A percentile compares a stretch with the other conserved stretches of the same genome.
These are phyloP conservation scores for Cyphomyrus plagiostoma DNA, from an alignment of 2,113 vertebrate species.

Conservation along the genomic window DNA sequence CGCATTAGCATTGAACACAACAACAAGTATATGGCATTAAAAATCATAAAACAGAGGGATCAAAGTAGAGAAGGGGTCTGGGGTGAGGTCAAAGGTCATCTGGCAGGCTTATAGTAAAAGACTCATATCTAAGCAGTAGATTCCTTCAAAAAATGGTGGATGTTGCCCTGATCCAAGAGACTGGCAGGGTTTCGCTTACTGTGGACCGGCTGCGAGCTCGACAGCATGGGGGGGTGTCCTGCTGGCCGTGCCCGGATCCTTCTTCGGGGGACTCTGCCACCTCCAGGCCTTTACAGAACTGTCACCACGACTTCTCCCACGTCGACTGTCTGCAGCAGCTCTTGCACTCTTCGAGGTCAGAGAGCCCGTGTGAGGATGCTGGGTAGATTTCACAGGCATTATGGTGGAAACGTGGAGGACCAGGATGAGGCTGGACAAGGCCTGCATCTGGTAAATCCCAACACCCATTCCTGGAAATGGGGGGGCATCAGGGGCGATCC, in stretches of 20 bases:
- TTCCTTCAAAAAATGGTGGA: background rate
- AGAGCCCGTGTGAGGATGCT: slow-evolving; percentile 27
- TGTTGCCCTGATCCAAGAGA: no score
- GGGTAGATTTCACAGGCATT: slow-evolving; percentile 39
- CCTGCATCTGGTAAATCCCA: slow-evolving; percentile 39
- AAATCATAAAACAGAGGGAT: background rate
- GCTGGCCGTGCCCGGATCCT: background rate
- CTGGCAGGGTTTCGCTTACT: background rate
- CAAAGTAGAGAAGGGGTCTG: background rate
- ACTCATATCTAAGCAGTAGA: background rate
- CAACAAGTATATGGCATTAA: background rate
- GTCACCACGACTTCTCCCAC: slow-evolving; percentile 33
- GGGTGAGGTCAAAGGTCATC: background rate
- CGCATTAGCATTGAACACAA: background rate
- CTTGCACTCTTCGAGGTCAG: slow-evolving; percentile 18
- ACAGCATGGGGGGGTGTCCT: background rate
- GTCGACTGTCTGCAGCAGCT: slow-evolving; percentile 32
- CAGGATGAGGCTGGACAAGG: background rate
- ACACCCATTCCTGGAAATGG: slow-evolving; percentile 43
- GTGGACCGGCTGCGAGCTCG: no score
- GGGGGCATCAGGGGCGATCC: slow-evolving; percentile 13
- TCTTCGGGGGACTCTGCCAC: slow-evolving; percentile 30
- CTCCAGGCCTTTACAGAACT: slow-evolving; percentile 34
- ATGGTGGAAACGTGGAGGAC: slow-evolving; percentile 28
- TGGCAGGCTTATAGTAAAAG: background rate